These are phyloP conservation scores for Lathronympha strigana DNA, from an alignment of 2,888 invertebrate genomes.

Conservation along the genomic window DNA sequence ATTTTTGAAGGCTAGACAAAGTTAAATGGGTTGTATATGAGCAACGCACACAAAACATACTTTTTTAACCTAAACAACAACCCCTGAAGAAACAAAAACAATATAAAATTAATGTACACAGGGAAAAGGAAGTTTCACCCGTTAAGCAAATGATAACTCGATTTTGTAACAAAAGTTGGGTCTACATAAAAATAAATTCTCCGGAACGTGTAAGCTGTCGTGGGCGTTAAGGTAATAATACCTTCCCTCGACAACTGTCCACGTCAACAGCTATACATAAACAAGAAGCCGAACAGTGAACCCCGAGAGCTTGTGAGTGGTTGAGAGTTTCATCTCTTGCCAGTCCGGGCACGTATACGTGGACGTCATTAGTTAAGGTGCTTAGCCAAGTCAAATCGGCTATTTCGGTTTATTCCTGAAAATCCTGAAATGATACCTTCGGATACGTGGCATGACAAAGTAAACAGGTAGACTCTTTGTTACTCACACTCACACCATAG, in stretches of 20 bases:
- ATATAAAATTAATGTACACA: slow-evolving; percentile 20
- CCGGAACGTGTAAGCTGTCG: slow-evolving; percentile 6
- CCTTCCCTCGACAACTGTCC: slow-evolving; percentile 10
- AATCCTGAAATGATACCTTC: slow-evolving; percentile 36
- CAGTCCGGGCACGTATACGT: slow-evolving; percentile 48
- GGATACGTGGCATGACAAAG: slow-evolving; percentile 37
- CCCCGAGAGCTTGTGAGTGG: slow-evolving; percentile 23
- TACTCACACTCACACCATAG: slow-evolving; percentile 13
- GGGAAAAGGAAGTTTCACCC: slow-evolving; percentile 25
- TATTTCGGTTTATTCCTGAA: slow-evolving; percentile 39
- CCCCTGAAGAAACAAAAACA: slow-evolving; percentile 18
- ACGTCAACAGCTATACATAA: slow-evolving; percentile 37
- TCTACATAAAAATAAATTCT: slow-evolving; percentile 15
- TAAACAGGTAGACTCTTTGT: slow-evolving; percentile 28
- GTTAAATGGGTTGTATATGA: slow-evolving; percentile 15
- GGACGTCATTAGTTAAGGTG: slow-evolving; percentile 50
- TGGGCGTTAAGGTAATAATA: slow-evolving; percentile 19
- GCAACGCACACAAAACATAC: slow-evolving; percentile 18
- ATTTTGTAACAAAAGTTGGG: slow-evolving; percentile 31
- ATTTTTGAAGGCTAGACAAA: no score
- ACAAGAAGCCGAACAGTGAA: slow-evolving; percentile 26
- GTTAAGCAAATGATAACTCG: slow-evolving; percentile 27
- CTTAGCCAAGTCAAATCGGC: slow-evolving; percentile 41
- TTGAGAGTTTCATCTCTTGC: slow-evolving; percentile 36
- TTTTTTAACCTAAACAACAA: slow-evolving; percentile 17